phyloP scores from a whole-genome alignment of 2,888 invertebrate genomes.

The Meta bourneti region DNA sequence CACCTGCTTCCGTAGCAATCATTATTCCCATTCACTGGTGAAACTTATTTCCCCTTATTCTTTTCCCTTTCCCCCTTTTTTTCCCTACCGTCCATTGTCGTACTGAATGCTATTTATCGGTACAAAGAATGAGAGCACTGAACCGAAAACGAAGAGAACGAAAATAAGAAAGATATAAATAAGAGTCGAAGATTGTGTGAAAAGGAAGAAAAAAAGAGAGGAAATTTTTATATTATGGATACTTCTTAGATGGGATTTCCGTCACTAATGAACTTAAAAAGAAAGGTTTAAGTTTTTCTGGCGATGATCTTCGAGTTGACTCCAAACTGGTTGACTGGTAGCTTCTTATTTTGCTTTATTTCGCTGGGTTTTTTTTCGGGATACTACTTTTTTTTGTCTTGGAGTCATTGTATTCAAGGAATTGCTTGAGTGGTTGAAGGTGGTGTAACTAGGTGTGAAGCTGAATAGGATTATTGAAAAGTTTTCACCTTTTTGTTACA shows the following conservation, averaged over 20 bases:
- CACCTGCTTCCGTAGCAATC: not conserved
- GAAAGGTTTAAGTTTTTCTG: not conserved
- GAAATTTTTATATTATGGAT: not conserved
- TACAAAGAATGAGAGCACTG: not conserved
- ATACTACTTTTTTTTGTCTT: constrained; percentile 1
- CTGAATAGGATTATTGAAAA: not conserved
- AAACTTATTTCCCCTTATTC: not conserved
- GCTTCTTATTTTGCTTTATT: no score
- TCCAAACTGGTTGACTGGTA: no score
- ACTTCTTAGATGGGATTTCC: not conserved
- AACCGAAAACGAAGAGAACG: not conserved
- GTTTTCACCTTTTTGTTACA: not conserved
- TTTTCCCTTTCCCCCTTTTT: not conserved
- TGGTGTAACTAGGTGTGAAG: not conserved
- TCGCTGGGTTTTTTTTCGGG: not conserved
- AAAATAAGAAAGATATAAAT: not conserved
- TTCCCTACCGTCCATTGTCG: not conserved
- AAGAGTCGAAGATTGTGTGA: not conserved
- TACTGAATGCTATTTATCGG: not conserved
- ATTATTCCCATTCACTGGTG: not conserved
- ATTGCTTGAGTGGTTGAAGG: not conserved
- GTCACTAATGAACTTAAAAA: not conserved
- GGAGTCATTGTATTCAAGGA: not conserved
- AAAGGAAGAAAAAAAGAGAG: not conserved
- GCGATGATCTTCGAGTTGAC: no score